Base-by-base conservation (phyloP, 1,140 invertebrate species). In the Drosophila jambulina region DNA sequence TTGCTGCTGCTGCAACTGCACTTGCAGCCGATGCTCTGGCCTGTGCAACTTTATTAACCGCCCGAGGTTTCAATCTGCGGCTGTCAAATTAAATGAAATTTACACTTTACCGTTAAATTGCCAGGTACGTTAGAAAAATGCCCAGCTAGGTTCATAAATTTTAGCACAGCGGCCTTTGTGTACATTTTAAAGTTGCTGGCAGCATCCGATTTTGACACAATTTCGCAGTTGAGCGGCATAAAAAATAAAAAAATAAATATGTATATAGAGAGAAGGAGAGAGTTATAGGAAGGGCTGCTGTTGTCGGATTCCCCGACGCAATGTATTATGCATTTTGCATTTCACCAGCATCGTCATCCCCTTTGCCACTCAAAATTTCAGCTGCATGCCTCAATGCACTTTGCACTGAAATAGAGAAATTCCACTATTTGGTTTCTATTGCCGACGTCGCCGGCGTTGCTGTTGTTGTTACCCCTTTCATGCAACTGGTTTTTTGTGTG, bases 71-170 rank as follows among this genome's bases (percentile, higher is more conserved):
- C 70, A 70, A 78, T 67, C 79, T 51, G 65, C 46, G 75, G 75
- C 83, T 83, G 84, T 87, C 84, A 88, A 85, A 88, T 90, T 88
- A 88, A 88, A 79, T 81, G 81, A 81, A 90, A 90, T 90, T 90
- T 90, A 90, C 85, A 90, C 87, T 90, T 74, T 86, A 90, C 86
- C 85, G 86, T 90, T 90, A 90, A 90, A 87, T 87, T 84, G 80
- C 34, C 84, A 87, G 83, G 80, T 87, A 78, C 80, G 83, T 80
- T 71, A 71, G 69, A 81, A 90, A 88, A 88, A 79, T 90, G 68
- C 68, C 42, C 46, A 60, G 65, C 19, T 46, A 64, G 32, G 65
- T 62, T 48, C 62, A 87, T 82, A 82, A 82, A 87, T 82, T 69
- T 82, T 51, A 48, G 65, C 56, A 63, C 36, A 36, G 23, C 53